Evolutionary conservation across 2,113 vertebrate species (phyloP).

Genomic region (Psilopogon haemacephalus): DNA sequence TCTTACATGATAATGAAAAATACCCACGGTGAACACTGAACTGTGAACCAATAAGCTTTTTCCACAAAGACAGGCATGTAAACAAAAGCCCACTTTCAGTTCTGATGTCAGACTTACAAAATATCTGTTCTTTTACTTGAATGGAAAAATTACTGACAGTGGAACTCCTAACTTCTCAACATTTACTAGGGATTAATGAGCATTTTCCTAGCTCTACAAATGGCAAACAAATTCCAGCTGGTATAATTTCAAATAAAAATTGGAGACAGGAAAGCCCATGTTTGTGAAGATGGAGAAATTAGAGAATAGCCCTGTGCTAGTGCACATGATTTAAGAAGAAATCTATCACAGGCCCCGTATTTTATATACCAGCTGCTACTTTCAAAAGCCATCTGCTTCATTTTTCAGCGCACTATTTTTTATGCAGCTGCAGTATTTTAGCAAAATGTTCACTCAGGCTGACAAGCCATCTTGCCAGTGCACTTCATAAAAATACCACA

Average conservation of each 20-base stretch:
- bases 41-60: background rate
- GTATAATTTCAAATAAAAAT: background rate
- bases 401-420: background rate
- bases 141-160: background rate
- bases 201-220: background rate
- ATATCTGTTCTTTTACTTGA: background rate
- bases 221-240: background rate
- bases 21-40: background rate
- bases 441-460: background rate
- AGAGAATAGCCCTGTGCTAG: background rate
- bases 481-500: background rate
- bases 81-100: background rate
- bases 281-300: background rate
- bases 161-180: background rate
- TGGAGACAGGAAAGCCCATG: background rate
- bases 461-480: background rate
- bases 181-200: background rate
- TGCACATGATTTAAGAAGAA: slow-evolving; percentile 26
- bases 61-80: background rate
- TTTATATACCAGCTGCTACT: slow-evolving; percentile 63
- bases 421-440: slow-evolving; percentile 47
- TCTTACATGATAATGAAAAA: background rate
- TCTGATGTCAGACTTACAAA: background rate
- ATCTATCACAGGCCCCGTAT: slow-evolving; percentile 24
- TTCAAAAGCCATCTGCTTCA: slow-evolving; percentile 62